Base-by-base conservation (phyloP, 2,113 vertebrate species). In the Charadrius vociferus region DNA sequence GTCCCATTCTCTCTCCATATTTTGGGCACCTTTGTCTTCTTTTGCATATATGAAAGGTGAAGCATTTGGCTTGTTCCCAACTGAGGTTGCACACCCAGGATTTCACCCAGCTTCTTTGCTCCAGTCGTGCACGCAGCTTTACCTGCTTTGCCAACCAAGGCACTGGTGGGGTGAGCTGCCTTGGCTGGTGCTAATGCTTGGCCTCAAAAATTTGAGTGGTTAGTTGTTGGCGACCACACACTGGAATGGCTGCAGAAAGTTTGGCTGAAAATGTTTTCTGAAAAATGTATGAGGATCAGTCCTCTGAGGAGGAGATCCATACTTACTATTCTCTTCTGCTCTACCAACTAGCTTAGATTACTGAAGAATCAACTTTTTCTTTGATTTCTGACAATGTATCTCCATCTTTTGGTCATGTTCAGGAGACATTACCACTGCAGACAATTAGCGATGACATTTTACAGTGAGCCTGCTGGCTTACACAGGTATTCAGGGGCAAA, bases 191-290 rank as follows among this genome's bases (percentile, higher is more conserved):
- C 26, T 37, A 66, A 30, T 55, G 41, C n/a, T 78, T 1, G 1
- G 50, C 90, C 88, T 93, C 86, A 95, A 95, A 88, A 92, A 96
- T 90, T 32, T 86, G 56, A 53, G 92, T 78, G 67, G 75, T 83
- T 96, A 83, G n/a, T 17, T 88, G 50, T 18, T 83, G 79, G 80
- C 93, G 82, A 61, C 50, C 86, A 37, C 37, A 43, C 27, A 86
- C 55, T 55, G 82, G 47, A 32, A 71, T 73, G 53, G 67, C 41
- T 95, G 59, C 67, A 88, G 86, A 77, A 95, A 93, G 53, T 67
- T 8, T 84, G 37, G 26, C 67, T 68, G 53, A 75, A 94, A 73
- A 61, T 41, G 5, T 66, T 93, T 71, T 80, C 37, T 41, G 50
- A 67, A 83, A 81, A 86, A 73, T 45, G 14, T 47, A 21, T 0